Base-by-base conservation (phyloP, 2,113 vertebrate genomes). In the Phodopus roborovskii region DNA sequence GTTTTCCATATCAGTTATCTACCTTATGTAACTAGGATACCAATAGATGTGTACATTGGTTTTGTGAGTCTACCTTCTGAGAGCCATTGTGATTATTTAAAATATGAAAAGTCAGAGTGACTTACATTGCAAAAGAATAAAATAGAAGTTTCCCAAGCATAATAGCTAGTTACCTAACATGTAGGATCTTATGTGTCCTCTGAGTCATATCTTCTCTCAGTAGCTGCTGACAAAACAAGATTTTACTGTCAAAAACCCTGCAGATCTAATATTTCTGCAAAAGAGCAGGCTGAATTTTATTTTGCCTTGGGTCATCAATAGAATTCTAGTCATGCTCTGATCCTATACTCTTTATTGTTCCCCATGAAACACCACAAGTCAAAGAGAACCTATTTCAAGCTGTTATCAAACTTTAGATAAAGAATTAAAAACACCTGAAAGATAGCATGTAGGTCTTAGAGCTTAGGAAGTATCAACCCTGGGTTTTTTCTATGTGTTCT, bases 211-310 rank as follows among this genome's bases (percentile, higher is more conserved):
- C 95, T 93, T 24, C 78, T 96, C 88, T 94, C 73, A 95, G 81
- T 74, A 94, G 82, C 94, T 97, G 95, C 94, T 97, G 96, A 97
- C 94, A 97, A 96, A 97, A 98, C 28, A 79, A 91, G 88, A 91
- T 97, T 97, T 97, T 97, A 97, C 87, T 98, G 95, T 91, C 96
- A 92, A 96, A 97, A 96, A 92, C 96, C 91, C 92, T 97, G 84
- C 91, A 95, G 84, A 96, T 50, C 83, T 97, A 87, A 77, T 94
- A 94, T 90, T 95, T 22, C 1, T 20, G 74, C 79, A 84, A 91
- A 97, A 98, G 73, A 97, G 93, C 28, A 95, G 73, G 87, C 95
- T 42, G 95, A 20, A 22, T 58, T 95, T 86, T 95, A 79, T 94
- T 96, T 98, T 96, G 97, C 89, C 87, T 97, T 93, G 92, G 97